Base-by-base conservation (phyloP, 2,113 vertebrate genomes). In the Hystrix brachyura region DNA sequence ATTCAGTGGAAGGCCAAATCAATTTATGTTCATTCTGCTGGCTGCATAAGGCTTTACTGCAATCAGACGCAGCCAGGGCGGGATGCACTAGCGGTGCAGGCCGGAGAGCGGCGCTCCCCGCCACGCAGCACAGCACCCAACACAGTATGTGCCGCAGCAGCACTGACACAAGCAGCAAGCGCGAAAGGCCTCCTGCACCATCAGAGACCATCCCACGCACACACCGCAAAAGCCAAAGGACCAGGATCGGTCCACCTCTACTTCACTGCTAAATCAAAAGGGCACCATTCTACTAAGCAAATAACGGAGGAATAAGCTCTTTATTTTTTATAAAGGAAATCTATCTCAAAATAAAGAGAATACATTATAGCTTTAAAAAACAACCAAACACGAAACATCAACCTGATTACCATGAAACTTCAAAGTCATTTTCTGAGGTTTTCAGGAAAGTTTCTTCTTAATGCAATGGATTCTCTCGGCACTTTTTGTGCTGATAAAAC, bases 1-100 rank as follows among this genome's bases (percentile, higher is more conserved):
- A 91, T 82, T 72, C 74, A 79, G 34, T 82, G 53, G 94, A 79
- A 89, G 23, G n/a, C 17, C 43, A 94, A 87, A 83, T 72, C 67
- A 74, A 93, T 79, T 86, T 14, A 59, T 65, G 14, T 57, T 27
- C 71, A 65, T 59, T 32, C 38, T 46, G n/a, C 13, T 74, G 43
- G 25, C 48, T 78, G 81, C 60, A 9, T 5, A 71, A n/a, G 79
- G 11, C 34, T 59, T 62, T 57, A 78, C 13, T 86, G 2, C 62
- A 60, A 82, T 51, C 46, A 86, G 48, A 34, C 9, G 74, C 4
- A 67, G 62, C 21, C 6, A 48, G 8, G 17, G 9, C 13, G 55
- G 62, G n/a, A 74, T 29, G 82, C 27, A 65, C 0, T n/a, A 84
- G 21, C 46, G 25, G 11, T 14, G 8, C 8, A 55, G 64, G 23